Base-by-base conservation (phyloP, 2,797 vertebrate genomes). In the Mico argentatus region DNA sequence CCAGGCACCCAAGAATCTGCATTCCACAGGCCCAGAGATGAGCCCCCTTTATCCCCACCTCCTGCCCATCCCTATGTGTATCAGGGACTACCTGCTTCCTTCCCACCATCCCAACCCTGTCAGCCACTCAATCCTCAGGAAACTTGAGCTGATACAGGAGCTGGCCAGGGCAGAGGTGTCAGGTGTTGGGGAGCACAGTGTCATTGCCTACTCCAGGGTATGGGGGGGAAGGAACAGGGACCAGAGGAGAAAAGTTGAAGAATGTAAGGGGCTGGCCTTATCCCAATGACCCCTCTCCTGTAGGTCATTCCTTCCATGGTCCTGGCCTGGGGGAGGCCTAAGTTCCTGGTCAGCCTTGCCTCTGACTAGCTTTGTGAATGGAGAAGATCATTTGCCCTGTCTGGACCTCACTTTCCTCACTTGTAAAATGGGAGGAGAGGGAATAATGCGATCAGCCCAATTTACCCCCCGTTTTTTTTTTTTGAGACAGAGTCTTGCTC, bases 91-190 rank as follows among this genome's bases (percentile, higher is more conserved):
- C 52, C 76, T 50, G 27, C 67, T 64, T 83, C 61, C 70, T 90
- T 94, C 30, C 93, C 96, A 72, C 67, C n/a, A 72, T 36, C 70
- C 82, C 88, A 57, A 83, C 75, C 59, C 85, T 72, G 46, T 86
- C 30, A 88, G 98, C 89, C 98, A 98, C 91, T 94, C 86, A 96
- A 98, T 97, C 97, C 91, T 92, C 48, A 79, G 94, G 98, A 91
- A 97, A 98, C 95, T 70, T 93, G 95, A 98, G 96, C 93, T 91
- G 96, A 96, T 50, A 95, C 0, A 96, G 57, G 92, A 97, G 97
- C 70, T 83, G 95, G 82, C 83, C n/a, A 41, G 97, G 92, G 97
- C 96, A 98, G 41, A 57, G 89, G 98, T 98, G 94, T 98, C 98
- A 90, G 97, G 92, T 97, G 97, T 97, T 95, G 72, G 84, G 96